Conservation (phyloP, 2,113 vertebrate species). For the Anhinga anhinga region DNA sequence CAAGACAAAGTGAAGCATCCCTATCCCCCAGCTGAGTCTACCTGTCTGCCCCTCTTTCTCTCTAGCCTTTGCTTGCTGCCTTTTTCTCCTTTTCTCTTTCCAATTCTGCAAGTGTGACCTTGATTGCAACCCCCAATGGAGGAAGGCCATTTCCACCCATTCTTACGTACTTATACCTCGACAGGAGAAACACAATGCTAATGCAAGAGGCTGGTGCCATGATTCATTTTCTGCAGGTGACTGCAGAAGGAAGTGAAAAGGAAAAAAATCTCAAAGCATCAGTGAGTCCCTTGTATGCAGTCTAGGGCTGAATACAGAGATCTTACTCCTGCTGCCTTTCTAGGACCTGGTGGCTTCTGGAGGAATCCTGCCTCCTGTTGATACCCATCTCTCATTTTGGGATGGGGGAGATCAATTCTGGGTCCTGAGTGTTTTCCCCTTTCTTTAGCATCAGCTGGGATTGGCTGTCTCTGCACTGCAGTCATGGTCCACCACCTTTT, state of each 20-base stretch:
- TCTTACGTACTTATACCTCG: fast-evolving
- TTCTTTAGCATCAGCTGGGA: neutral
- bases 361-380: neutral
- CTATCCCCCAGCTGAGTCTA: neutral
- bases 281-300: fast-evolving
- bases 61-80: neutral
- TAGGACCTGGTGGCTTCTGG: neutral
- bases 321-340: neutral
- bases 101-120: neutral
- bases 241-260: neutral
- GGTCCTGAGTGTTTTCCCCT: neutral
- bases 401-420: neutral
- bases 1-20: neutral
- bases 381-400: neutral
- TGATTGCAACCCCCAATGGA: neutral
- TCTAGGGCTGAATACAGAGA: neutral
- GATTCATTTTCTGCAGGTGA: neutral
- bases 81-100: neutral
- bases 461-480: neutral
- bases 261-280: neutral
- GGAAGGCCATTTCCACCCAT: neutral
- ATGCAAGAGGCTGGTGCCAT: neutral
- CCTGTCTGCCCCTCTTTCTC: neutral
- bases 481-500: neutral
- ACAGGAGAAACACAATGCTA: neutral